Evolutionary conservation across 2,888 invertebrate genomes (phyloP).

Genomic region (Leucophenga montana): DNA sequence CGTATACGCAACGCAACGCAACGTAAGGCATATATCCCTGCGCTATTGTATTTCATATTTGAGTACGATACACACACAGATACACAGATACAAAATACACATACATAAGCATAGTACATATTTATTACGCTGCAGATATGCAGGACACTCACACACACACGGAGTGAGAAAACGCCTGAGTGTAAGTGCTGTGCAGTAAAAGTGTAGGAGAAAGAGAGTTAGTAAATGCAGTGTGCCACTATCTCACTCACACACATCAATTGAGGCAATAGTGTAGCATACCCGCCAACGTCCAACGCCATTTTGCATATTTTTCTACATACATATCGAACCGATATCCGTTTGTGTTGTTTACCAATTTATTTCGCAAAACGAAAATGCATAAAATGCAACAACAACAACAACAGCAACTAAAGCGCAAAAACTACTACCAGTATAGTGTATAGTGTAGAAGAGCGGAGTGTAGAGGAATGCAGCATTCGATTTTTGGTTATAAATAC

Average conservation of each 20-base stretch:
- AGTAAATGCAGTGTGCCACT: constrained; percentile 10
- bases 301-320: constrained; percentile 33
- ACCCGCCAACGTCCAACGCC: constrained; percentile 25
- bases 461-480: not conserved
- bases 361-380: constrained; percentile 67
- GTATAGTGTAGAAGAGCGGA: not conserved
- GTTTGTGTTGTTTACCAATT: constrained; percentile 63
- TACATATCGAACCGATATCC: constrained; percentile 36
- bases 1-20: constrained; percentile 25
- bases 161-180: too few species aligned
- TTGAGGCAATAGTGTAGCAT: constrained; percentile 22
- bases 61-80: not conserved
- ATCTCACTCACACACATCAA: constrained; percentile 22
- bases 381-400: constrained; percentile 53
- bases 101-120: constrained; percentile 11
- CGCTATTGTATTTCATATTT: not conserved
- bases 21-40: too few species aligned
- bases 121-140: too few species aligned
- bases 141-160: too few species aligned
- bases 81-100: not conserved
- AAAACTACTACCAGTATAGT: constrained; percentile 32
- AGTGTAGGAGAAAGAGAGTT: not conserved
- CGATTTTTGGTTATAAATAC: constrained; percentile 5
- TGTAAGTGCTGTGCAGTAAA: not conserved
- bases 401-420: constrained; percentile 31